Percentiles rank a stretch among this genome's conserved stretches.
phyloP scores from a whole-genome alignment of 1,140 invertebrate species.

The Pseudomyrmex dendroicus region DNA sequence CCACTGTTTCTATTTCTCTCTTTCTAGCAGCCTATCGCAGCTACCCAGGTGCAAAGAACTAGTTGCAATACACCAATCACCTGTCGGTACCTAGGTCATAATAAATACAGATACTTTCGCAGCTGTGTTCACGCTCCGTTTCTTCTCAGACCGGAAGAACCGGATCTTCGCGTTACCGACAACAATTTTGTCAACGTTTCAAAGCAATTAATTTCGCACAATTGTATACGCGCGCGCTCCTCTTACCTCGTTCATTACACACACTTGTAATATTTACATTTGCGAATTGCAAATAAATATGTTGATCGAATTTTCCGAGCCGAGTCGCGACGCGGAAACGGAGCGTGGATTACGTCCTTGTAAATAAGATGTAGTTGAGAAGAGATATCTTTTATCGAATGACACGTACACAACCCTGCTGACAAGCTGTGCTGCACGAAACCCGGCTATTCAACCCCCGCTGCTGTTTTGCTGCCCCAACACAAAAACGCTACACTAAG shows the following conservation, averaged over 20 bases:
- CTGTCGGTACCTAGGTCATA: slow-evolving; percentile 81
- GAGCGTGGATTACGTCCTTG: slow-evolving; percentile 76
- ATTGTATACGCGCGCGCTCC: too few species aligned
- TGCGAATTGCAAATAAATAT: neutral
- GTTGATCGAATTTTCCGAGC: neutral
- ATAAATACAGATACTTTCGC: slow-evolving; percentile 69
- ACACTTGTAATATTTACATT: neutral
- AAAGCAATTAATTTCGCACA: neutral
- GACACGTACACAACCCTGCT: slow-evolving; percentile 85
- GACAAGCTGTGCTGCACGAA: slow-evolving; percentile 86
- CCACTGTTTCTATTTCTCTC: slow-evolving; percentile 85
- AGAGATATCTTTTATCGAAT: slow-evolving; percentile 81
- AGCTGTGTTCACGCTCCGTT: slow-evolving; percentile 72
- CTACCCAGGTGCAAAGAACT: slow-evolving; percentile 85
- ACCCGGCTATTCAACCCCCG: slow-evolving; percentile 83
- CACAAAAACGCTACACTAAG: slow-evolving; percentile 83
- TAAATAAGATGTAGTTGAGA: slow-evolving; percentile 82
- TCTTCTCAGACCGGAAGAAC: slow-evolving; percentile 48
- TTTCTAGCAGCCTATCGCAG: slow-evolving; percentile 86
- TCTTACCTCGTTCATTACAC: neutral
- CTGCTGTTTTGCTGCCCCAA: slow-evolving; percentile 85
- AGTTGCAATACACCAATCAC: slow-evolving; percentile 85
- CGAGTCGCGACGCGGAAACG: slow-evolving; percentile 62
- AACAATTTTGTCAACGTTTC: neutral
- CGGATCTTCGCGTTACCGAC: neutral